Evolutionary conservation across 2,888 invertebrate species (phyloP).

Genomic region (Metopia argyrocephala): DNA sequence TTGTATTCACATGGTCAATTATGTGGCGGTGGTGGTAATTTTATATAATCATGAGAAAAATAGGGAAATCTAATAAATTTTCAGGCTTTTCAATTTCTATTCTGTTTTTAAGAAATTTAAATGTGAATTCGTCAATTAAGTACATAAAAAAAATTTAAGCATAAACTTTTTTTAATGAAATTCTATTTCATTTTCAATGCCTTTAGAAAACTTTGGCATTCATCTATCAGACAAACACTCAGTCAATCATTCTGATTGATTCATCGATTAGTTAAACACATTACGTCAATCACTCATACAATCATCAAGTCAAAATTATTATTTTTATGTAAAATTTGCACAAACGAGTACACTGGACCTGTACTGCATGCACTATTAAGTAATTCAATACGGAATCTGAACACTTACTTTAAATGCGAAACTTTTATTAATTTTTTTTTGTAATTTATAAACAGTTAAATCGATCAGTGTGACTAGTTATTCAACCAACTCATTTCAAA

Average conservation of each 20-base stretch:
- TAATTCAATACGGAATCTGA: background rate
- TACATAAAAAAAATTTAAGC: too few relatives aligned
- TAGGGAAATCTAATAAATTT: background rate
- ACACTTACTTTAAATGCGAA: constrained; percentile 8
- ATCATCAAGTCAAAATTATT: constrained; percentile 20
- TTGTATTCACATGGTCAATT: background rate
- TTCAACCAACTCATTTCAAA: background rate
- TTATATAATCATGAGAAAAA: background rate
- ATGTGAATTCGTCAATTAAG: too few relatives aligned
- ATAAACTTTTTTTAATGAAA: too few relatives aligned
- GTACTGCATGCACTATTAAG: too few relatives aligned
- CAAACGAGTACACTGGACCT: background rate
- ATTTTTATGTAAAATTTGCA: constrained; percentile 38
- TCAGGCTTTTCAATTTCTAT: too few relatives aligned
- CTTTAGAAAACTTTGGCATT: constrained; percentile 21
- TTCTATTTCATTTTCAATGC: constrained; percentile 23
- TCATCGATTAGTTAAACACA: background rate
- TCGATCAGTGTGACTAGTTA: background rate
- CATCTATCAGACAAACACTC: constrained; percentile 5
- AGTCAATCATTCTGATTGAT: constrained; percentile 1
- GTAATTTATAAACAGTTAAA: background rate
- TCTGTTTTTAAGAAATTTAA: too few relatives aligned
- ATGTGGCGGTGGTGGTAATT: background rate
- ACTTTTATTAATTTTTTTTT: constrained; percentile 19
- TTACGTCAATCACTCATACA: constrained; percentile 7